Evolutionary conservation across 2,113 vertebrate species (phyloP).

Genomic region (Propithecus coquereli): DNA sequence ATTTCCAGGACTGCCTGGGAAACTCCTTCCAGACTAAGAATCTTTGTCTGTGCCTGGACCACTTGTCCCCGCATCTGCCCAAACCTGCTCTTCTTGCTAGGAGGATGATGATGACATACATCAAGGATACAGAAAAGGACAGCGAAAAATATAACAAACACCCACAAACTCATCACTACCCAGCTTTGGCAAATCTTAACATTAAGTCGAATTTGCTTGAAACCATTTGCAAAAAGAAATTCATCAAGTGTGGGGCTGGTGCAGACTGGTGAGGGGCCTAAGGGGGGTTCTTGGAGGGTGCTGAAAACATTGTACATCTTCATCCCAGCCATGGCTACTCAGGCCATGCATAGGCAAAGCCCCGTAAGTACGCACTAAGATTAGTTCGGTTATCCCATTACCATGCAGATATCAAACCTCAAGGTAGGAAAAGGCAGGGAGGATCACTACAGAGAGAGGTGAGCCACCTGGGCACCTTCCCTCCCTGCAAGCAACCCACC

Average conservation of each 20-base stretch:
- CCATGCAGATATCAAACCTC: neutral
- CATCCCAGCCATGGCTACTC: neutral
- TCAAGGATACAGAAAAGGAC: neutral
- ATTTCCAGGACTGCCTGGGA: neutral
- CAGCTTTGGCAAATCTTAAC: neutral
- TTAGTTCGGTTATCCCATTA: accelerated
- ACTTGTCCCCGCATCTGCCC: neutral
- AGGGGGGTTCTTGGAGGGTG: neutral
- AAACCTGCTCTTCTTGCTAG: neutral
- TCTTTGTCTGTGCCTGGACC: neutral
- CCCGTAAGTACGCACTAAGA: accelerated
- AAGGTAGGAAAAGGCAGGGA: neutral
- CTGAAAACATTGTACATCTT: neutral
- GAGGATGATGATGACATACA: neutral
- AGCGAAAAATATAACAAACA: neutral
- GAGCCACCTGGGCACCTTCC: neutral
- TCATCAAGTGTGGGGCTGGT: neutral
- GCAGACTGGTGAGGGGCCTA: neutral
- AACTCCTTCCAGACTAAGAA: accelerated
- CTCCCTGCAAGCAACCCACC: neutral
- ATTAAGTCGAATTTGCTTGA: neutral
- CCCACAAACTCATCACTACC: neutral
- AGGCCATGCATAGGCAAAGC: neutral
- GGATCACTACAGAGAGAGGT: accelerated
- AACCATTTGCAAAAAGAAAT: neutral